Evolutionary conservation across 2,113 vertebrate genomes (phyloP), one percentile per base, ranked within the genome.

Genomic region (Atherinomorus stipes): DNA sequence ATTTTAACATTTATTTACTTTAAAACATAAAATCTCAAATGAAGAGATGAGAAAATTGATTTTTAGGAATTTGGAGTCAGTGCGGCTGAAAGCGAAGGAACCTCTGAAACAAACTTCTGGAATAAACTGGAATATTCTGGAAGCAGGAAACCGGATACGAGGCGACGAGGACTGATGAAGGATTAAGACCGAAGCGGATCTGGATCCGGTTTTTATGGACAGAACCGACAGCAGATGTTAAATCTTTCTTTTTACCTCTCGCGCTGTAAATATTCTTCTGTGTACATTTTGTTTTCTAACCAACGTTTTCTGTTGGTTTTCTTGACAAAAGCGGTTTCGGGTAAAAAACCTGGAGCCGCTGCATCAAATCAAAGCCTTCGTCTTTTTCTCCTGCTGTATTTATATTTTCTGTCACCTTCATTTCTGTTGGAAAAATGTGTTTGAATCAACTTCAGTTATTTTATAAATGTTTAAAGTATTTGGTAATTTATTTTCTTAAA

Each of bases 401-500:
- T 89, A 81, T 85, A 67, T 80, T 88, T 77, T 58, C 21, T 78
- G 40, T 61, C 31, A n/a, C 10, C 2, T 31, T n/a, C 63, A 34
- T 63, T 40, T 76, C 51, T 18, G 25, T 54, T 67, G 23, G n/a
- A 64, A 15, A 4, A 28, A 49, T 22, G 26, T 15, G 34, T 70
- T 52, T 60, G n/a, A 9, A 26, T 44, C n/a, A 63, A 78, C 42
- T 40, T 45, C 18, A 11, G 22, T 80, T 64, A 37, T 75, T 81
- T 69, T 86, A 40, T 80, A 19, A 64, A 69, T 62, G 84, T 69
- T 83, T 85, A 67, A 85, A 87, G 59, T 89, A 75, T 83, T 86
- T 88, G 64, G 51, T 93, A 90, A 92, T 91, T 93, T 94, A 93
- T 93, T 94, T 89, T 88, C 72, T 81, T 73, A 76, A 81, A 84